Base-by-base conservation (phyloP, 2,888 invertebrate species). In the Agriopis marginaria region DNA sequence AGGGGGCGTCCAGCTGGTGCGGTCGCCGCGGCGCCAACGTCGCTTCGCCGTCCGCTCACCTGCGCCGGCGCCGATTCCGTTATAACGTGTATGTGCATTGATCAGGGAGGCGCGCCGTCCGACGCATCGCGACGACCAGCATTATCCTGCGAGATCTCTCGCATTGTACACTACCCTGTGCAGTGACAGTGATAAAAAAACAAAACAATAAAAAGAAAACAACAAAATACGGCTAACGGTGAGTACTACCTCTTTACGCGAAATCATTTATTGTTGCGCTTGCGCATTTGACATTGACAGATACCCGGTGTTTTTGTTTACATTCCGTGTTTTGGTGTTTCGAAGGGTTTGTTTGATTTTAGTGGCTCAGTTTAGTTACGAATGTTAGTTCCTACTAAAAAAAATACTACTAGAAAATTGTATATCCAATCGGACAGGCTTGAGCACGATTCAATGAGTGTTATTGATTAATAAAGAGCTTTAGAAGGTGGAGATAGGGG, bases 11-110 rank as follows among this genome's bases (percentile, higher is more conserved):
- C 77, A 74, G 75, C 79, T 75, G 68, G 63, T 74, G 76, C 85
- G 87, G 86, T 83, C 88, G 87, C 89, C 91, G 90, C 90, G 90
- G 90, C 91, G 91, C 91, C 88, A 82, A 87, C 80, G 83, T 87
- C 89, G 86, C 79, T 5, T 32, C 39, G 73, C 78, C 32, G 72
- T 78, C 39, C 72, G 77, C 76, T 80, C 84, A 82, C 79, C 83
- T 79, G 78, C 84, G 81, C 72, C 79, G 77, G 72, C 82, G 81
- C 76, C 81, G 71, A 51, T 11, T 51, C 32, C 51, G 51, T 77
- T 78, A 79, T 77, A 79, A 79, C 78, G 82, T 51, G 51, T 12
- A 32, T 32, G 32, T 32, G 4, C 32, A 32, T 32, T 32, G 32
- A 32, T 11, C 73, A 77, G 71, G 75, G 75, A 84, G 81, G 79